Conservation (phyloP, 2,113 vertebrate species). For the Ictidomys tridecemlineatus region DNA sequence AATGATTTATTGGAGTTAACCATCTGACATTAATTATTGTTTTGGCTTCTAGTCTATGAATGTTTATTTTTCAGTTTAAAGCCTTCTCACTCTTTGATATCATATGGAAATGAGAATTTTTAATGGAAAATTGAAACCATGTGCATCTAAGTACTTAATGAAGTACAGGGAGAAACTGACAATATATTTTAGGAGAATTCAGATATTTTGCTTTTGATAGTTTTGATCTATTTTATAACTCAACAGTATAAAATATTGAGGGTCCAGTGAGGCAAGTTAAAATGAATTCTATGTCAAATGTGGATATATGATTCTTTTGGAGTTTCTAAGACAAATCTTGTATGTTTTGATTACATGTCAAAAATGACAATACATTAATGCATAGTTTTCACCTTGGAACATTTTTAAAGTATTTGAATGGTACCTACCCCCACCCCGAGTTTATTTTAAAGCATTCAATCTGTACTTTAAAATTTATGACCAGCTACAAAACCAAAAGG, state of each 20-base stretch:
- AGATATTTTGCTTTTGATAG: slow-evolving; percentile 87
- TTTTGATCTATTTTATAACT: slow-evolving; percentile 86
- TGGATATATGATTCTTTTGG: not conserved
- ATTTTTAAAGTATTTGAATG: slow-evolving; percentile 56
- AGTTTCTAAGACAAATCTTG: slow-evolving; percentile 47
- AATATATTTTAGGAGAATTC: slow-evolving; percentile 89
- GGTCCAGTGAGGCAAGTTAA: slow-evolving; percentile 52
- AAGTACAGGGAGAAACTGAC: slow-evolving; percentile 93
- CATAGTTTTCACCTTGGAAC: not conserved
- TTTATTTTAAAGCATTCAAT: slow-evolving; percentile 5
- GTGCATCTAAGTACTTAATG: slow-evolving; percentile 95
- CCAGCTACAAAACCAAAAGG: not conserved
- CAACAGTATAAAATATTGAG: slow-evolving; percentile 75
- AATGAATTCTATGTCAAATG: slow-evolving; percentile 52
- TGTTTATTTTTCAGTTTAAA: slow-evolving; percentile 96
- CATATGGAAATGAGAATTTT: slow-evolving; percentile 97
- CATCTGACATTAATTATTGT: slow-evolving; percentile 95
- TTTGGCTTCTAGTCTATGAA: slow-evolving; percentile 94
- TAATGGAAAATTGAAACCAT: slow-evolving; percentile 96
- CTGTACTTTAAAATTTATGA: slow-evolving; percentile 53
- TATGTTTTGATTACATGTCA: slow-evolving; percentile 62
- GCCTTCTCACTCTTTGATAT: slow-evolving; percentile 96
- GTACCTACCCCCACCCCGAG: not conserved
- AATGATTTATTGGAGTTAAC: slow-evolving; percentile 93
- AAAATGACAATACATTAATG: slow-evolving; percentile 45